Evolutionary conservation across 2,888 invertebrate genomes (phyloP), one percentile per base, ranked within the genome.

Genomic region (Leptopilina syphax): DNA sequence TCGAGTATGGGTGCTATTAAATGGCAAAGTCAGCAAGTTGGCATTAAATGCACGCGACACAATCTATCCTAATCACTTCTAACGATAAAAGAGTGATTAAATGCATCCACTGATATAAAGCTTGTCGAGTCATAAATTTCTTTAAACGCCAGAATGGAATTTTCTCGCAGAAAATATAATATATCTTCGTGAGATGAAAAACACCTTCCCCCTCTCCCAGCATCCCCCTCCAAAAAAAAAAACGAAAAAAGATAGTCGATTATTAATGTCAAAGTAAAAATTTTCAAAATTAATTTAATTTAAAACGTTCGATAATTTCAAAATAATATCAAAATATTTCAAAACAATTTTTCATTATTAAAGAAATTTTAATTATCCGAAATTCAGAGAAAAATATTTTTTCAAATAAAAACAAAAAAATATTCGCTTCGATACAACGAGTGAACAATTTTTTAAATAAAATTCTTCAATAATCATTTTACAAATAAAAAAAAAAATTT

Each of bases 61-160:
- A 73, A 73, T 73, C 54, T 73, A 73, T 57, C 54, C 70, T 73
- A 57, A 73, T 73, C 70, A 73, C 70, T 34, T 73, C 70, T 73
- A 57, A 73, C 54, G 70, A 73, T 73, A 73, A 73, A n/a, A 73
- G 57, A 73, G 70, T 73, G 70, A 73, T 73, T 73, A 73, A 73
- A 73, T 73, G 70, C 70, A 73, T 34, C 70, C 70, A 73, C 70
- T 73, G 70, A 73, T 73, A 73, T 73, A 73, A 73, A 73, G 54
- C 54, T 73, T 54, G 57, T 73, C 54, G 54, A 73, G 70, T 57
- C 70, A 73, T 73, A 73, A 73, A 73, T 73, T 54, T 73, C 70
- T 73, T 73, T 3, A 57, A 54, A 27, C 70, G 70, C 70, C 70
- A 73, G 54, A 57, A 57, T 54, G 70, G 70, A 73, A 73, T 57